Percentiles rank a stretch among this genome's conserved stretches.
Evolutionary conservation across 2,113 vertebrate genomes (phyloP).

Genomic region (Bos indicus): DNA sequence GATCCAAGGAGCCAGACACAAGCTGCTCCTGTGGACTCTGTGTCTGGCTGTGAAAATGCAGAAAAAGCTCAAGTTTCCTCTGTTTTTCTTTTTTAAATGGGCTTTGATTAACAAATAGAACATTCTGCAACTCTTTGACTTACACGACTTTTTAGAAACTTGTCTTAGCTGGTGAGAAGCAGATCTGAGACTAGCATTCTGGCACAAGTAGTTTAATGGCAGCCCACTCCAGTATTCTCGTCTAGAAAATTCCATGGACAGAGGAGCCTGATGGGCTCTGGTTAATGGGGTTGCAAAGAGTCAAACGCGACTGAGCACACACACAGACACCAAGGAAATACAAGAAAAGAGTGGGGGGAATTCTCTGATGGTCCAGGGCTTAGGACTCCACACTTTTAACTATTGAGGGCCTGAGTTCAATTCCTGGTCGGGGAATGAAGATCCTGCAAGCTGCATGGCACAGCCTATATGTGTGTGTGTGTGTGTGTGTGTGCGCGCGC

Average conservation of each 20-base stretch:
- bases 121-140: background rate
- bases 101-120: background rate
- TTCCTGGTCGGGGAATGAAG: background rate
- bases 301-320: background rate
- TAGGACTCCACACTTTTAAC: background rate
- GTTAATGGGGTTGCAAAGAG: background rate
- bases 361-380: background rate
- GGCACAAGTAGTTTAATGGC: background rate
- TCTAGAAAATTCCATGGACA: background rate
- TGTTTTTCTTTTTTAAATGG: background rate
- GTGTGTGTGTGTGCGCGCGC: fast-evolving
- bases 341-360: background rate
- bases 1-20: background rate
- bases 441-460: background rate
- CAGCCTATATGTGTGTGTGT: fast-evolving
- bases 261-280: background rate
- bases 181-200: background rate
- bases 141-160: background rate
- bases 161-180: background rate
- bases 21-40: background rate
- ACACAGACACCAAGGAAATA: background rate
- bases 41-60: background rate
- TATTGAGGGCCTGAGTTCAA: background rate
- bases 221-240: background rate
- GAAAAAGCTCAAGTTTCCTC: background rate